A percentile compares a stretch with the other conserved stretches of the same genome.
Evolutionary conservation across 2,113 vertebrate genomes (phyloP).

Genomic region (Protomyctophum bolini): DNA sequence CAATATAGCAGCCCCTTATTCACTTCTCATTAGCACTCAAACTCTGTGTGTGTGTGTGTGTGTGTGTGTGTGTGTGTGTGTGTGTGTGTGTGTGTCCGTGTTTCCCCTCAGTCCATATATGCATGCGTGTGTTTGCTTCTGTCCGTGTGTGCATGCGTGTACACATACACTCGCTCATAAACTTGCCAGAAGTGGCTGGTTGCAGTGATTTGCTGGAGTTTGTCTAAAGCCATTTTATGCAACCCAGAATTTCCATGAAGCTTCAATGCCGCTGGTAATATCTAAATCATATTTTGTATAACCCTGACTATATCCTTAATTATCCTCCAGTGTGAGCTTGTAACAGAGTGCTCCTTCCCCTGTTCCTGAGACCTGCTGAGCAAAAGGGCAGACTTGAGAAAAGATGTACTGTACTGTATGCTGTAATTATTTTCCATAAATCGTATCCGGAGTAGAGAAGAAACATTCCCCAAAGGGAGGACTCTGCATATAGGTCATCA

Average conservation of each 20-base stretch:
- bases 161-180: not conserved
- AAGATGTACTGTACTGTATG: slow-evolving; percentile 46
- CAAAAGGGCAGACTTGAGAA: slow-evolving; percentile 41
- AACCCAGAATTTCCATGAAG: slow-evolving; percentile 43
- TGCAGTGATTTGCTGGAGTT: slow-evolving; percentile 6
- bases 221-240: slow-evolving; percentile 43
- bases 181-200: not conserved
- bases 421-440: slow-evolving; percentile 34
- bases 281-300: slow-evolving; percentile 52
- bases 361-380: slow-evolving; percentile 49
- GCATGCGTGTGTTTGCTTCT: not conserved
- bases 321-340: slow-evolving; percentile 54
- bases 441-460: slow-evolving; percentile 21
- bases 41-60: slow-evolving; percentile 19
- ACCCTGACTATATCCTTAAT: slow-evolving; percentile 36
- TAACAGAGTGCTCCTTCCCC: slow-evolving; percentile 36
- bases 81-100: slow-evolving; percentile 9
- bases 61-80: not conserved
- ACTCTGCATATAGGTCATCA: slow-evolving; percentile 8
- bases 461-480: slow-evolving; percentile 12
- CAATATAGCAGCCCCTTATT: slow-evolving; percentile 57
- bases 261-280: slow-evolving; percentile 56
- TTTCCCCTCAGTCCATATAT: slow-evolving; percentile 1
- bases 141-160: not conserved
- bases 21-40: slow-evolving; percentile 69